Conservation (phyloP, 2,797 vertebrate genomes). For the Moxostoma hubbsi region DNA sequence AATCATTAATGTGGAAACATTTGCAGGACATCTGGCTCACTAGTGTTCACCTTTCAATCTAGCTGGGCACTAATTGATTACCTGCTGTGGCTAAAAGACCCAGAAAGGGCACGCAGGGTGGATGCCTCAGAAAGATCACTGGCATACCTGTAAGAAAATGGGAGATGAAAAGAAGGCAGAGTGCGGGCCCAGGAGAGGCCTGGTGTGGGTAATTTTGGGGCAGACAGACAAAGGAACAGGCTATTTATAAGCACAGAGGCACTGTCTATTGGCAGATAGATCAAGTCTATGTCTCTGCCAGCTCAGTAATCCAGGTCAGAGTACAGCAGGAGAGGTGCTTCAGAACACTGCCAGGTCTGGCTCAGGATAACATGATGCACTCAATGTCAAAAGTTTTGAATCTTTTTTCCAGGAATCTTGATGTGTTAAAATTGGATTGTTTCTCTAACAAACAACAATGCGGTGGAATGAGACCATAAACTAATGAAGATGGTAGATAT, state of each 20-base stretch:
- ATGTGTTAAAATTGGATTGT: background rate
- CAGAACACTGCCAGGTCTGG: conserved; percentile 30
- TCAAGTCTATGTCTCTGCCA: conserved; percentile 24
- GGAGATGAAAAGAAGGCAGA: conserved; percentile 32
- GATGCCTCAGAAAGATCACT: conserved; percentile 46
- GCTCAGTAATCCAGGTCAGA: conserved; percentile 40
- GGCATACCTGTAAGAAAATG: conserved; percentile 71
- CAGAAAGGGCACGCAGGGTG: conserved; percentile 76
- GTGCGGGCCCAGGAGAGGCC: conserved; percentile 65
- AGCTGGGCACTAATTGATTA: conserved; percentile 81
- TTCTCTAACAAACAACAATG: conserved; percentile 3
- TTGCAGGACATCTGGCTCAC: conserved; percentile 54
- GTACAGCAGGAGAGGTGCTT: conserved; percentile 40
- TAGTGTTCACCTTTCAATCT: conserved; percentile 71
- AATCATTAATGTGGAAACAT: conserved; percentile 73
- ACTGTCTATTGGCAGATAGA: conserved; percentile 38
- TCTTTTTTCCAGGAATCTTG: background rate
- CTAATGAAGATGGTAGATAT: conserved; percentile 10
- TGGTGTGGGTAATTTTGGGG: conserved; percentile 74
- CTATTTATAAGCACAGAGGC: conserved; percentile 78
- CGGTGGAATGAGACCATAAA: background rate
- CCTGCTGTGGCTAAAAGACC: conserved; percentile 75
- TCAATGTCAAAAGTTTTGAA: background rate
- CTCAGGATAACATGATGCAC: background rate
- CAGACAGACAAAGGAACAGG: conserved; percentile 70